Evolutionary conservation across 2,113 vertebrate species (phyloP).

Genomic region (Phalacrocorax pelagicus): DNA sequence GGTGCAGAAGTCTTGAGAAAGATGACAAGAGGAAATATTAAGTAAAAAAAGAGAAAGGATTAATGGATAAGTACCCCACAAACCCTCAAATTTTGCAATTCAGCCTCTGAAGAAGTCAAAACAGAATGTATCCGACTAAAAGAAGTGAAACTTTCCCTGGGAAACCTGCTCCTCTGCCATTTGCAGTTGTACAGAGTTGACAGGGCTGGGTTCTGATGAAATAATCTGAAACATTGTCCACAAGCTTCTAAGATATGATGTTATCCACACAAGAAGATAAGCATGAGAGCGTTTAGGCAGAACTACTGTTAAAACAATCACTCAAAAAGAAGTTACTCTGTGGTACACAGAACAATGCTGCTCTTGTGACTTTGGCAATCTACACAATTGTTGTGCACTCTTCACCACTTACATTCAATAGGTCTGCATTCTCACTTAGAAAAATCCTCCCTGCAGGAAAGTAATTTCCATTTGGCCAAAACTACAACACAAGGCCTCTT

Average conservation of each 20-base stretch:
- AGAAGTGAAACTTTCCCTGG: not conserved
- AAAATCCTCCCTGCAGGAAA: not conserved
- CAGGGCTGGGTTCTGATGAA: not conserved
- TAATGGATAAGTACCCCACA: not conserved
- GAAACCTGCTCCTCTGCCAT: not conserved
- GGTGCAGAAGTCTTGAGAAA: not conserved
- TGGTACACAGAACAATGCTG: not conserved
- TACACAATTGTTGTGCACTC: not conserved
- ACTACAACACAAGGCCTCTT: not conserved
- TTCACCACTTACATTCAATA: not conserved
- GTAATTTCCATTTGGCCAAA: not conserved
- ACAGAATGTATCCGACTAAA: fast-evolving
- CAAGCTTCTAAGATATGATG: not conserved
- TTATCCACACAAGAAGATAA: not conserved
- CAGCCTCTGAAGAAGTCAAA: not conserved
- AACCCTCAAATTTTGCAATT: not conserved
- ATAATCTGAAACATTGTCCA: not conserved
- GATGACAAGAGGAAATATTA: not conserved
- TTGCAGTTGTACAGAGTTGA: not conserved
- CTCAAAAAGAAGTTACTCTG: not conserved
- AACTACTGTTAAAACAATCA: not conserved
- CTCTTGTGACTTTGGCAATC: not conserved
- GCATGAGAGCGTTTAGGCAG: not conserved
- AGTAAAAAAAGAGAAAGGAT: not conserved
- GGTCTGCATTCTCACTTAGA: not conserved